Evolutionary conservation across 1,140 invertebrate genomes (phyloP).

Genomic region (Yoshiicerus persimilis): DNA sequence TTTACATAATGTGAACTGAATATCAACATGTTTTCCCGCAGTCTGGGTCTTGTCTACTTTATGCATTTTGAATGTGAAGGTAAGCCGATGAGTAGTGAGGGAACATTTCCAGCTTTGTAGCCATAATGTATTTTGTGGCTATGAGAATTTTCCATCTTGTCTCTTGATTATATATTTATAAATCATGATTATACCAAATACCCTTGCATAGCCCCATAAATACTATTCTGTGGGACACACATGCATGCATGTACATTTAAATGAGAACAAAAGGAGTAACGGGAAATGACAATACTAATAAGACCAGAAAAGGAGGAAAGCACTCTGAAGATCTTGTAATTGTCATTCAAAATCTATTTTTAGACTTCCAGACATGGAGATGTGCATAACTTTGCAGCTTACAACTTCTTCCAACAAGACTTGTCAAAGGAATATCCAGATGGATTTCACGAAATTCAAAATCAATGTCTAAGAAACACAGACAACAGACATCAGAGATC

Average conservation of each 20-base stretch:
- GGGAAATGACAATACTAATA: background rate
- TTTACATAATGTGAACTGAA: no score
- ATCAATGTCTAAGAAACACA: no score
- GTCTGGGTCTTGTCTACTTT: background rate
- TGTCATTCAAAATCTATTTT: background rate
- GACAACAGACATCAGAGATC: no score
- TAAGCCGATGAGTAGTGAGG: background rate
- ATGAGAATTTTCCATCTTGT: background rate
- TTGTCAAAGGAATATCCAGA: no score
- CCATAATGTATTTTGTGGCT: background rate
- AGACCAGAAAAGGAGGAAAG: background rate
- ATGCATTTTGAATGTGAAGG: background rate
- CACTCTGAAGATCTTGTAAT: background rate
- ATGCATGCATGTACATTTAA: background rate
- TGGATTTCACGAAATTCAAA: no score
- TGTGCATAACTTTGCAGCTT: no score
- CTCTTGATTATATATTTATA: background rate
- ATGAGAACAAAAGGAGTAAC: background rate
- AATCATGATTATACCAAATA: background rate
- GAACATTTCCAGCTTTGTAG: background rate
- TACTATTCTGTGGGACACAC: background rate
- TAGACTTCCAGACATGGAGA: background rate
- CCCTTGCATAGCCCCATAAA: no score
- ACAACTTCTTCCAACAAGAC: no score
- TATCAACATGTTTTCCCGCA: no score